These are phyloP conservation scores for Merodon equestris DNA, from an alignment of 2,888 invertebrate species.

Conservation along the genomic window DNA sequence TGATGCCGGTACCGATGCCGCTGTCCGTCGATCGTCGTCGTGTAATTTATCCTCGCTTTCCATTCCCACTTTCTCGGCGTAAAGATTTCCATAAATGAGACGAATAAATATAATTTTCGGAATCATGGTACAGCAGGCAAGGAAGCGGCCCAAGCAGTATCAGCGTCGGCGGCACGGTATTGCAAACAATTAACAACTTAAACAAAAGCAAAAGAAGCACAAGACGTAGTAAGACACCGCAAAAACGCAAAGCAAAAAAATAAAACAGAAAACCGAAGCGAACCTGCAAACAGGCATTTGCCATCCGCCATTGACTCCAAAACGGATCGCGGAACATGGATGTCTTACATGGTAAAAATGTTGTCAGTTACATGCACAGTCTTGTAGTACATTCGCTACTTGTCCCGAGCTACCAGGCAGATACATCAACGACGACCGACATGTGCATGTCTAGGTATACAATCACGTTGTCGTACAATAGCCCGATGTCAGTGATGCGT, in stretches of 20 bases:
- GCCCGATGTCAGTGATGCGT: conserved; percentile 30
- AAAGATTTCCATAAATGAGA: conserved; percentile 66
- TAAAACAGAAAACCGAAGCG: conserved; percentile 7
- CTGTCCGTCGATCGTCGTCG: conserved; percentile 22
- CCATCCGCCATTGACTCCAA: conserved; percentile 61
- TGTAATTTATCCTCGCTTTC: conserved; percentile 59
- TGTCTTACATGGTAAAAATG: conserved; percentile 66
- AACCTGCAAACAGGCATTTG: conserved; percentile 4
- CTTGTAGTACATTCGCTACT: conserved; percentile 63
- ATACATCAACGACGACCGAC: conserved; percentile 46
- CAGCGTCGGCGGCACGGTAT: conserved; percentile 20
- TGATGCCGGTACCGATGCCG: background rate
- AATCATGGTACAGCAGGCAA: conserved; percentile 1
- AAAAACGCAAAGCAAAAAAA: conserved; percentile 29
- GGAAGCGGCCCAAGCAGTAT: background rate
- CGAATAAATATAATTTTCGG: conserved; percentile 53
- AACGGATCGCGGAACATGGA: conserved; percentile 63
- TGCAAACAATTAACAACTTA: conserved; percentile 48
- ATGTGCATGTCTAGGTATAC: background rate
- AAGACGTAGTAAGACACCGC: conserved; percentile 41
- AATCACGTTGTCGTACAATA: conserved; percentile 16
- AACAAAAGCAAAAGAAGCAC: conserved; percentile 48
- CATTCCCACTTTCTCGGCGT: conserved; percentile 63
- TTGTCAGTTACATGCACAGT: conserved; percentile 67
- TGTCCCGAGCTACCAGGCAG: conserved; percentile 31